Base-by-base conservation (phyloP, 1,140 invertebrate genomes). In the Formica selysi region DNA sequence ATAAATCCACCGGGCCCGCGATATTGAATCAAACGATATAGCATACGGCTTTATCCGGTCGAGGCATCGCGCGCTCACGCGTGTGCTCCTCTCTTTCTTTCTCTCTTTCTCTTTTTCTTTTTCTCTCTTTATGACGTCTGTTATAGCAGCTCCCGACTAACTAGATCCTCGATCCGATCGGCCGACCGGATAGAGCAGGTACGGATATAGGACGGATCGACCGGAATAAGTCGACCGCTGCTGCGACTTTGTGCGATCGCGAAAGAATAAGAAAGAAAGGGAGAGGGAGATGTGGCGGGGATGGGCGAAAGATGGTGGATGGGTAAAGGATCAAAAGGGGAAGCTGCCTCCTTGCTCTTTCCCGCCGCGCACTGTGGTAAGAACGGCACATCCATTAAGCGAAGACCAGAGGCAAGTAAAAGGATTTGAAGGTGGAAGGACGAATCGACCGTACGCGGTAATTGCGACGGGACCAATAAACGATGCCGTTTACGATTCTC, bases 21-120 rank as follows among this genome's bases (percentile, higher is more conserved):
- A 93, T 93, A 92, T 93, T 92, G 91, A 92, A 93, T 93, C 90
- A 91, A 90, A 89, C 89, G 89, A 85, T 92, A 89, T 83, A 89
- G 80, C 70, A 73, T 85, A 87, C 62, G 86, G 84, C 84, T 91
- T 91, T 87, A 90, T 87, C 59, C 76, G 48, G 51, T 44, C 76
- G 26, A 76, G 87, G 57, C 64, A 79, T 85, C 87, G 59, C 59
- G 85, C 32, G 62, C 83, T 19, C 32, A 41, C 70, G 70, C 29
- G 16, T 29, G 10, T 64, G 16, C 48, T 48, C 11, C 67, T 78
- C 76, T 70, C 54, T 57, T 4, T 32, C 32, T 41, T 57, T 59
- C 48, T 65, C 19, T 74, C 36, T 48, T 22, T 64, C 48, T 80
- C 10, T 32, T 76, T 68, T 16, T 38, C 44, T 2, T 16, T 16